These are phyloP conservation scores for Eretmochelys imbricata DNA, from an alignment of 2,113 vertebrate genomes.

Conservation along the genomic window DNA sequence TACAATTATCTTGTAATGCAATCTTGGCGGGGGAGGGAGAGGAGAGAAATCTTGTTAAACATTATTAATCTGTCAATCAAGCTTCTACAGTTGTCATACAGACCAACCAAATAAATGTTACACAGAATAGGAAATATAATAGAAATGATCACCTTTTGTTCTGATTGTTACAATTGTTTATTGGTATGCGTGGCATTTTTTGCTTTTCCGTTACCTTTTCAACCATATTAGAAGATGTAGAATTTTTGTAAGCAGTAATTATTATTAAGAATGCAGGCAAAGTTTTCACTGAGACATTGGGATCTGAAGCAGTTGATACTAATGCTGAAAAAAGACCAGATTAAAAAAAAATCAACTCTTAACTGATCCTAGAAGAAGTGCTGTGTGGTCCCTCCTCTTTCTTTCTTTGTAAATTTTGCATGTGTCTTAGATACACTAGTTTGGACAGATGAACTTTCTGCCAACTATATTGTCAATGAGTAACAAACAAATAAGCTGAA, in stretches of 20 bases:
- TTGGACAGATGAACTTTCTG: neutral
- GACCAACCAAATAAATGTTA: neutral
- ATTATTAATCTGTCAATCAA: constrained; percentile 23
- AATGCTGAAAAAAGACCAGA: neutral
- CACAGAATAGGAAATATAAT: neutral
- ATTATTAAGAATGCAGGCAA: neutral
- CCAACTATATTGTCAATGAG: neutral
- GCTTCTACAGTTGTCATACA: neutral
- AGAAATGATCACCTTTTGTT: neutral
- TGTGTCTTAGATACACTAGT: rapidly evolving
- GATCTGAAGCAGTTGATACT: neutral
- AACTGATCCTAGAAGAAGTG: neutral
- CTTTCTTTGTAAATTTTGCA: neutral
- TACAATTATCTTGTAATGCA: neutral
- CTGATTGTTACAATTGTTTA: neutral
- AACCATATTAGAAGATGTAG: neutral
- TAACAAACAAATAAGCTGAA: neutral
- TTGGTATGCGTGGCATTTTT: neutral
- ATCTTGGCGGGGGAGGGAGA: neutral
- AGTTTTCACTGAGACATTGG: neutral
- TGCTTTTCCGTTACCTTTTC: neutral
- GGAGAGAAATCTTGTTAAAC: neutral
- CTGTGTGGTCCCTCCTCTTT: too few relatives aligned
- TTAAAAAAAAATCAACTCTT: neutral
- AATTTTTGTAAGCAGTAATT: neutral